Evolutionary conservation across 1,140 invertebrate species (phyloP), one percentile per base, ranked within the genome.

Genomic region (Penaeus japonicus): DNA sequence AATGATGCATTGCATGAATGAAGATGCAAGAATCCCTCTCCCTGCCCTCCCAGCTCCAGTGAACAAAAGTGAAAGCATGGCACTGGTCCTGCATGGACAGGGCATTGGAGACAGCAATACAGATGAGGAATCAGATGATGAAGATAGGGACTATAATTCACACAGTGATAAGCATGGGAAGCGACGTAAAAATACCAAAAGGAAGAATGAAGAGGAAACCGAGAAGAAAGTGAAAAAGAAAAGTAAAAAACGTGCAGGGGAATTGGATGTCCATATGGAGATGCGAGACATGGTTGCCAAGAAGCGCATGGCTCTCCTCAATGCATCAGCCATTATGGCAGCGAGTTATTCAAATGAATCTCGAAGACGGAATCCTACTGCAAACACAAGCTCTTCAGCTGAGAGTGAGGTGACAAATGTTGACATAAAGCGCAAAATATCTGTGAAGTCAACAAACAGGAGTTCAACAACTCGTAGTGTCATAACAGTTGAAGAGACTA

Each of bases 281-380:
- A 93, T 97, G 73, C 96, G 96, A 91, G 91, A 91, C 83, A 91
- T 97, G 95, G 95, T 97, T 0, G 96, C 97, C 2, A 95, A 95
- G 90, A 98, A 97, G 92, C 94, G 97, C 39, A 98, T 98, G 97
- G 97, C 97, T 17, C 97, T 96, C 91, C 92, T 98, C 30, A 98
- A 98, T 93, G 97, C 97, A 17, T 96, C 96, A 17, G 97, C 97
- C 22, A 98, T 98, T 90, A 93, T 98, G 89, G 96, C 97, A 2
- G 97, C 97, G 30, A 97, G 96, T 88, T 98, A 98, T 92, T 95
- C 94, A 4, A 93, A 94, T 57, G 97, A 98, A 92, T 92, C 94
- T 94, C 81, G 91, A 84, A 90, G 91, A 87, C 84, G 91, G 89
- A 90, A 78, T 47, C 84, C 89, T 77, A 81, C 87, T 55, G 57